phyloP scores from a whole-genome alignment of 2,797 vertebrate genomes.

The Valencia hispanica region DNA sequence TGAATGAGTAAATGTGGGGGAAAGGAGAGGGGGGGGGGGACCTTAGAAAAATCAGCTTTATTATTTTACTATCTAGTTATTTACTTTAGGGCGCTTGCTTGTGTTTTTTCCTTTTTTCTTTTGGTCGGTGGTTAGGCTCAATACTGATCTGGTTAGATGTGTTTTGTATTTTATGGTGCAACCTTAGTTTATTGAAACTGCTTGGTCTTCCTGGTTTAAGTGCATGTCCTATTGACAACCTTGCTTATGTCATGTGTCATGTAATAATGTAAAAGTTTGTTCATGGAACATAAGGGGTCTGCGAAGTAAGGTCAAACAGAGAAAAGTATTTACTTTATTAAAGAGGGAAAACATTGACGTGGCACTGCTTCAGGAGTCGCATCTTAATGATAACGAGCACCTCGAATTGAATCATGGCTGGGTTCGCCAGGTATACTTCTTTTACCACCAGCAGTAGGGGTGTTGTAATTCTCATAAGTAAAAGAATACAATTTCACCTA shows the following conservation, averaged over 20 bases:
- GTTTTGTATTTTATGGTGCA: background rate
- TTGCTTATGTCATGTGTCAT: too few relatives aligned
- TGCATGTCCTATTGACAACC: background rate
- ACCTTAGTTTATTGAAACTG: background rate
- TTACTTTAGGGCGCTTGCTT: background rate
- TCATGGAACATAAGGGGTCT: too few relatives aligned
- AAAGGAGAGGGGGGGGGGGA: too few relatives aligned
- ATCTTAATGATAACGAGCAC: constrained; percentile 5
- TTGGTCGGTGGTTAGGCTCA: background rate
- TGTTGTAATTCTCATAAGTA: background rate
- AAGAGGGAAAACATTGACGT: too few relatives aligned
- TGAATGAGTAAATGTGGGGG: too few relatives aligned
- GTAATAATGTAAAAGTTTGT: too few relatives aligned
- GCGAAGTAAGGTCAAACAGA: too few relatives aligned
- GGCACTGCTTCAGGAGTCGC: constrained; percentile 1
- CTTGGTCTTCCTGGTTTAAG: background rate
- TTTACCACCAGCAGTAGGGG: constrained; percentile 12
- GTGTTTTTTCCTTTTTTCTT: background rate
- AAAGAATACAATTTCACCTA: background rate
- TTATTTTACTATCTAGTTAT: background rate
- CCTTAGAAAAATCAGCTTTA: background rate
- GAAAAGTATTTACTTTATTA: too few relatives aligned
- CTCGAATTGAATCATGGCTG: background rate
- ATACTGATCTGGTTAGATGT: background rate
- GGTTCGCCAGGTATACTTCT: constrained; percentile 9